Percentiles rank a stretch among this genome's conserved stretches.
phyloP scores from a whole-genome alignment of 2,113 vertebrate species.

The Podocnemis expansa region DNA sequence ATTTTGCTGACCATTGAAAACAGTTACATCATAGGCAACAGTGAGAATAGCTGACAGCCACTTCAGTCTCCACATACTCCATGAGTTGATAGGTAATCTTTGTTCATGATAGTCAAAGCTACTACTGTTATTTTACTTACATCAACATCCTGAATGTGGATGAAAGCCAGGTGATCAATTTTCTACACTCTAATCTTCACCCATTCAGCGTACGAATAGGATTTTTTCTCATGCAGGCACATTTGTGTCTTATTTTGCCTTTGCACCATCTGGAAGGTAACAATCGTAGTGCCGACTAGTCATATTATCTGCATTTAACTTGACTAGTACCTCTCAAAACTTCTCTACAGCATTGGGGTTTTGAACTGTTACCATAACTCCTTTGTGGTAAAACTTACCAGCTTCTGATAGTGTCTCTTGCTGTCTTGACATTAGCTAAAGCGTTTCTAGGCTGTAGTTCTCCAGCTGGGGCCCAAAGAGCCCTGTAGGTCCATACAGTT shows the following conservation, averaged over 20 bases:
- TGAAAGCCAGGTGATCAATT: neutral
- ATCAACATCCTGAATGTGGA: neutral
- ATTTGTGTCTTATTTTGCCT: neutral
- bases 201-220: neutral
- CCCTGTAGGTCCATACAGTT: neutral
- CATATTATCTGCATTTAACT: neutral
- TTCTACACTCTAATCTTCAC: neutral
- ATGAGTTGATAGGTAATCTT: neutral
- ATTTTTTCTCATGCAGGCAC: neutral
- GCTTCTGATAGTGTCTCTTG: neutral
- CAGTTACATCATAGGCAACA: constrained; percentile 65
- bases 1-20: constrained; percentile 71
- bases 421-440: neutral
- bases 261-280: neutral
- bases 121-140: neutral
- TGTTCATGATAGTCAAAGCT: neutral
- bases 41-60: constrained; percentile 59
- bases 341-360: neutral
- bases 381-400: neutral
- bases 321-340: neutral
- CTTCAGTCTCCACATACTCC: constrained; percentile 30
- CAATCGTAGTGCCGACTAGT: neutral
- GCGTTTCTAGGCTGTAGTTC: neutral
- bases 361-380: neutral
- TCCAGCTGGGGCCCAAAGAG: neutral